Evolutionary conservation across 2,113 vertebrate species (phyloP).

Genomic region (Mesitornis unicolor): DNA sequence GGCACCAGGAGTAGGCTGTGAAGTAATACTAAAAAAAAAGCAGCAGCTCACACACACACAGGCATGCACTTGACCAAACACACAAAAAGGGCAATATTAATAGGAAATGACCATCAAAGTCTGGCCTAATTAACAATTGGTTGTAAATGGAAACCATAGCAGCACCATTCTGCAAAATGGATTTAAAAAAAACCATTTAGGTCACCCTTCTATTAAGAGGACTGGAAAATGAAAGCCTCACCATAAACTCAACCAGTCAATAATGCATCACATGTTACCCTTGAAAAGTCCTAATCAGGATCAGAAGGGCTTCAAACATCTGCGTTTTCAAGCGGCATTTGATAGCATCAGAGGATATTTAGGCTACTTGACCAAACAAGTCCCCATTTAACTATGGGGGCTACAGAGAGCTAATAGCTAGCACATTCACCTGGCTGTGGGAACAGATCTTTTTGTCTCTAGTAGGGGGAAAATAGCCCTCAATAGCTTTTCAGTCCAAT

Average conservation of each 20-base stretch:
- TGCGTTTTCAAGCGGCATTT: accelerated
- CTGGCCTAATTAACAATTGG: background rate
- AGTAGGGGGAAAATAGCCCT: accelerated
- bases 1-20: background rate
- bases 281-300: background rate
- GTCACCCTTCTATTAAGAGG: background rate
- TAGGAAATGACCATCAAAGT: background rate
- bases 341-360: background rate
- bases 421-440: background rate
- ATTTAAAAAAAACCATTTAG: background rate
- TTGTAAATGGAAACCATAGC: background rate
- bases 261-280: background rate
- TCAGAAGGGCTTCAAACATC: background rate
- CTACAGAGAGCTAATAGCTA: background rate
- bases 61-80: background rate
- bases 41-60: background rate
- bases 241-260: background rate
- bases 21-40: background rate
- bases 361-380: background rate
- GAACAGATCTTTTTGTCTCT: background rate
- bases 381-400: background rate
- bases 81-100: background rate
- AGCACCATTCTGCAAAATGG: background rate
- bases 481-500: background rate
- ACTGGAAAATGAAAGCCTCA: background rate